These are phyloP conservation scores for Oophaga pumilio DNA, from an alignment of 2,113 vertebrate genomes.

Conservation along the genomic window DNA sequence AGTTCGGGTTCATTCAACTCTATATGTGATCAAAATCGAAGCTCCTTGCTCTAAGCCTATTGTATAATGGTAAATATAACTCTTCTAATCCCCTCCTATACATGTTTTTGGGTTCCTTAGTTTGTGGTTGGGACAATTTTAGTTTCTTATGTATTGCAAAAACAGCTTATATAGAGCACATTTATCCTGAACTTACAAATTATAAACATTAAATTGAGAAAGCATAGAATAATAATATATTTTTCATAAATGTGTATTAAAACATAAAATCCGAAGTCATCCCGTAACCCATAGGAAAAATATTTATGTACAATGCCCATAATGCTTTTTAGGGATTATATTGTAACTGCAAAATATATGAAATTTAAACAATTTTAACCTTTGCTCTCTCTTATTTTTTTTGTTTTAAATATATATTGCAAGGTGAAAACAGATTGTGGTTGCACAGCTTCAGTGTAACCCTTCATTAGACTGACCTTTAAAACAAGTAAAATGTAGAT, in stretches of 20 bases:
- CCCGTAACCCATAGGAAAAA: background rate
- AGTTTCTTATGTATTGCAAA: background rate
- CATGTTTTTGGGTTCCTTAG: no score
- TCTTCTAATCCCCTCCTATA: no score
- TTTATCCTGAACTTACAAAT: background rate
- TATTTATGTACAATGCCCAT: background rate
- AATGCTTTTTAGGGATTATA: background rate
- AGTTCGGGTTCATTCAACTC: background rate
- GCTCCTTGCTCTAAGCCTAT: no score
- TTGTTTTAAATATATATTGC: no score
- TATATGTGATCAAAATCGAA: no score
- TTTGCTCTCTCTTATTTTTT: background rate
- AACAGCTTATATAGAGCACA: background rate
- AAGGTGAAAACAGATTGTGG: background rate
- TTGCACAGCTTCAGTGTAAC: background rate
- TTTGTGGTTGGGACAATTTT: no score
- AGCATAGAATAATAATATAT: no score
- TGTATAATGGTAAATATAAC: no score
- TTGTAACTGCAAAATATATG: background rate
- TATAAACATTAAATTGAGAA: no score
- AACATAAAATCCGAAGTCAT: no score
- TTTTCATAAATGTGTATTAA: no score
- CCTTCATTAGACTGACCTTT: background rate
- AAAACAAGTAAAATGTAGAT: background rate
- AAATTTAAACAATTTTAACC: background rate